Evolutionary conservation across 2,113 vertebrate species (phyloP), one percentile per base, ranked within the genome.

Genomic region (Platanista minor): DNA sequence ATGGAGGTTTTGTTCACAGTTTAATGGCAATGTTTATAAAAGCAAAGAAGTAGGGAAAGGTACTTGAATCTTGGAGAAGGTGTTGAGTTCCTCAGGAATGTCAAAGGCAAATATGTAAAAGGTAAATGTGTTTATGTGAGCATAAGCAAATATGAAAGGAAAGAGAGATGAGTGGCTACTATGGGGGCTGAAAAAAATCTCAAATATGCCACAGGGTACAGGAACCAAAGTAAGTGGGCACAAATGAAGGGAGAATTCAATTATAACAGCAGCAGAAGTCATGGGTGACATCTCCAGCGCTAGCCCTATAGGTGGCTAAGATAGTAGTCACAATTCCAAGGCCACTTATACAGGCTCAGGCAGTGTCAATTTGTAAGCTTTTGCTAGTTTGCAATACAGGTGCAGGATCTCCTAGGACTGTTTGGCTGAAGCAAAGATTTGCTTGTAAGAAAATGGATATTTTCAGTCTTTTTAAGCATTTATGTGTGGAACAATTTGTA

Each of bases 401-500:
- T 67, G 4, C 25, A 89, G 3, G 27, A 33, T 95, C 64, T 95
- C 43, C 27, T 77, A 21, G 29, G 33, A 81, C 54, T 74, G 11
- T 54, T 85, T 88, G 43, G 18, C 33, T 92, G 52, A 96, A 82
- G 33, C 46, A 84, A 91, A 88, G 18, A 83, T 74, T 83, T 71
- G 41, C 78, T 74, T 61, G 0, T 62, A 84, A 92, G 21, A 6
- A 89, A 94, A 94, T 23, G 39, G 11, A 5, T 91, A 91, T 87
- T 86, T 95, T 25, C 23, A 52, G n/a, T 41, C 25, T 43, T 83
- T 82, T 69, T 59, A 82, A 96, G 23, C 41, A 74, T 78, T 89
- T 93, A 25, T 83, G 41, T 84, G n/a, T 18, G 91, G 61, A 95
- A 62, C 11, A 93, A 77, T 86, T 78, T 93, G 39, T 66, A 88